Percentiles rank a stretch among this genome's conserved stretches.
These are phyloP conservation scores for Mellilla xanthometata DNA, from an alignment of 2,888 invertebrate genomes.

Conservation along the genomic window DNA sequence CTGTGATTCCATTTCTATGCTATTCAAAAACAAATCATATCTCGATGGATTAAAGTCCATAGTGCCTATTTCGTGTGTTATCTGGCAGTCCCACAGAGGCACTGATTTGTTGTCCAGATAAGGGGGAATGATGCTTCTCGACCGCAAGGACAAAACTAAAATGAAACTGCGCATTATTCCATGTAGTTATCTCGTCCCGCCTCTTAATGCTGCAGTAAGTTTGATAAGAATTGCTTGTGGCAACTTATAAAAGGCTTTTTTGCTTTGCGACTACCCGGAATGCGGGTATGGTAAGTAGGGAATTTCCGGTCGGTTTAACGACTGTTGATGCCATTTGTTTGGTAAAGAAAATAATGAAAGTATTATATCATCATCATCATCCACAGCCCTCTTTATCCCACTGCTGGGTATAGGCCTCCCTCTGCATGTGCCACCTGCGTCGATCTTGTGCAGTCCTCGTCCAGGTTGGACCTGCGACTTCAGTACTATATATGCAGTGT, in stretches of 20 bases:
- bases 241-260: constrained; percentile 19
- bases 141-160: constrained; percentile 67
- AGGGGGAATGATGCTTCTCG: constrained; percentile 67
- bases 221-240: constrained; percentile 40
- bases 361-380: too few species aligned
- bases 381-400: too few species aligned
- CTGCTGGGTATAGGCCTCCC: too few species aligned
- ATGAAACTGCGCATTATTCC: constrained; percentile 63
- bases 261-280: not conserved
- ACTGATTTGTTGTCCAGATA: constrained; percentile 72
- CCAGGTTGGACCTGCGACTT: too few species aligned
- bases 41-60: constrained; percentile 45
- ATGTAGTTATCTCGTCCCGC: constrained; percentile 49
- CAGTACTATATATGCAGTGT: too few species aligned
- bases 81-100: constrained; percentile 57
- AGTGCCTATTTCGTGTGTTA: constrained; percentile 44
- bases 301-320: too few species aligned
- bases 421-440: too few species aligned
- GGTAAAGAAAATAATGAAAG: too few species aligned
- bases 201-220: constrained; percentile 43
- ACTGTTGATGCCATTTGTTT: too few species aligned
- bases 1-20: constrained; percentile 52
- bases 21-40: constrained; percentile 57
- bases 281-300: too few species aligned
- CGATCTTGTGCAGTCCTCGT: too few species aligned